Evolutionary conservation across 2,797 vertebrate species (phyloP).

Genomic region (Myiotriccus ornatus): DNA sequence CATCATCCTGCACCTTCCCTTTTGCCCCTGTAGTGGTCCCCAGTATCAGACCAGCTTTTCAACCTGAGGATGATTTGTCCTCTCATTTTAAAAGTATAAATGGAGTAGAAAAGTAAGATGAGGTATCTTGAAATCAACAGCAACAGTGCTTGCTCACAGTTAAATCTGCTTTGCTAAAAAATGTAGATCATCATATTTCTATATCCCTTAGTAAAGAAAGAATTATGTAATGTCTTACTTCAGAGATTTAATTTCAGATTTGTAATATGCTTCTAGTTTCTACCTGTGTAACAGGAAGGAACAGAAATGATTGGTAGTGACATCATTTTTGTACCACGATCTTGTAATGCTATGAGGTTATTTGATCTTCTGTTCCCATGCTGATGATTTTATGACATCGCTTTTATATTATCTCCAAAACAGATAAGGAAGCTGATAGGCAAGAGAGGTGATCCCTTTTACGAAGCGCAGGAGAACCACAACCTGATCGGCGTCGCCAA

Average conservation of each 20-base stretch:
- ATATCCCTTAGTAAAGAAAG: background rate
- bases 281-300: background rate
- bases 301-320: background rate
- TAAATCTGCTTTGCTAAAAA: background rate
- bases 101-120: background rate
- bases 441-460: conserved; percentile 90
- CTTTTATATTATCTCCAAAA: background rate
- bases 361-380: background rate
- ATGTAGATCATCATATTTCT: background rate
- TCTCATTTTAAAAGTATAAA: background rate
- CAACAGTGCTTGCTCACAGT: background rate
- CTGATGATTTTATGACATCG: background rate
- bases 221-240: background rate
- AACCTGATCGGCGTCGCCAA: conserved; percentile 97
- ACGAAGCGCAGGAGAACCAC: conserved; percentile 97
- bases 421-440: conserved; percentile 81
- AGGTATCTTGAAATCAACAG: background rate
- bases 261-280: background rate
- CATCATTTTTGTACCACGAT: background rate
- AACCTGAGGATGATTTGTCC: background rate
- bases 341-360: background rate
- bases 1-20: background rate
- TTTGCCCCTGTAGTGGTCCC: background rate
- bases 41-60: background rate
- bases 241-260: background rate